phyloP scores from a whole-genome alignment of 2,797 vertebrate genomes.

The Danio choprae region DNA sequence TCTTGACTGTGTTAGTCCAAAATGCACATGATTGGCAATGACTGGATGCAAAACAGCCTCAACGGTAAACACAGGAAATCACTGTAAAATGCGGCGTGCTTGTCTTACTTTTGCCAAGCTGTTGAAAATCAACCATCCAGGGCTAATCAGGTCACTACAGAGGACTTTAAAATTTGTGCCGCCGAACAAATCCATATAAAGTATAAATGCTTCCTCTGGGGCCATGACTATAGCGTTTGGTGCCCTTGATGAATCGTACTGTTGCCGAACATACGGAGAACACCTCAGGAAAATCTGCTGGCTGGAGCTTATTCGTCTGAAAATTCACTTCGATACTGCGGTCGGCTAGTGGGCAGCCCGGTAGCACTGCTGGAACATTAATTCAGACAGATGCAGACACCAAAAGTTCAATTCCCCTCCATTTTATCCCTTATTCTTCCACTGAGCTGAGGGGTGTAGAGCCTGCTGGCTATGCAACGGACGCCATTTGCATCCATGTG shows the following conservation, averaged over 20 bases:
- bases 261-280: constrained; percentile 36
- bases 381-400: constrained; percentile 41
- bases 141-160: constrained; percentile 36
- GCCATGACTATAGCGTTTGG: constrained; percentile 21
- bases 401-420: constrained; percentile 34
- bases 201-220: constrained; percentile 34
- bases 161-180: constrained; percentile 32
- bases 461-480: constrained; percentile 24
- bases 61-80: background rate
- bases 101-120: constrained; percentile 7
- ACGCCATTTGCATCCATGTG: background rate
- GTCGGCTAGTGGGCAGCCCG: constrained; percentile 32
- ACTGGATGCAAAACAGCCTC: background rate
- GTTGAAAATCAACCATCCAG: constrained; percentile 27
- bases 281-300: constrained; percentile 40
- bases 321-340: constrained; percentile 43
- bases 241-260: constrained; percentile 47
- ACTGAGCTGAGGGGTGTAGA: constrained; percentile 1
- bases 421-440: constrained; percentile 41
- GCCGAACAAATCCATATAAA: constrained; percentile 32
- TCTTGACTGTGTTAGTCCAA: background rate
- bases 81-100: background rate
- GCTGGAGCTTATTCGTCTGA: constrained; percentile 33
- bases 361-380: constrained; percentile 32
- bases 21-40: background rate